Conservation (phyloP, 2,888 invertebrate species). For the Euphydryas editha region DNA sequence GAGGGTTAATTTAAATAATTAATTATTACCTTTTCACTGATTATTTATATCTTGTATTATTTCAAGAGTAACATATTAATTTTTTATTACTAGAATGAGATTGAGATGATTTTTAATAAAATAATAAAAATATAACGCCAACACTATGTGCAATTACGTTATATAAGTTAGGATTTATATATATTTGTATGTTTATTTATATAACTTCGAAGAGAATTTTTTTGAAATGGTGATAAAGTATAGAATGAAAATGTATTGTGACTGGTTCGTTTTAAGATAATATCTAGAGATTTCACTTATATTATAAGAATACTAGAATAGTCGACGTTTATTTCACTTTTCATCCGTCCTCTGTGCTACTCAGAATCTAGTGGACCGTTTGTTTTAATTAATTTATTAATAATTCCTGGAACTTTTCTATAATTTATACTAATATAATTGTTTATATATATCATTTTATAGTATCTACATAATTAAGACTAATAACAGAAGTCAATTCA, state of each 20-base stretch:
- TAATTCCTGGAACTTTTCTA: neutral
- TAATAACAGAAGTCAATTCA: conserved; percentile 7
- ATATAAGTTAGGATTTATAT: conserved; percentile 47
- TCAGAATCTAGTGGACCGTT: conserved; percentile 12
- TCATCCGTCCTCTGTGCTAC: conserved; percentile 28
- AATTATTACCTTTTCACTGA: too few species aligned
- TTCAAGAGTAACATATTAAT: conserved; percentile 1
- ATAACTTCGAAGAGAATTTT: conserved; percentile 47
- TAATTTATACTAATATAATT: neutral
- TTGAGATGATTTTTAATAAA: conserved; percentile 31
- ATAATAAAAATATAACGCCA: conserved; percentile 52
- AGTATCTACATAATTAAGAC: neutral
- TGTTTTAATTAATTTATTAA: neutral
- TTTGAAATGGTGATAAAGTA: conserved; percentile 47
- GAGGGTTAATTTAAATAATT: too few species aligned
- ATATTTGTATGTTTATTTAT: conserved; percentile 25
- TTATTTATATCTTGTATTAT: too few species aligned
- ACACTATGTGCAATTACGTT: conserved; percentile 48
- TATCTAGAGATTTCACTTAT: conserved; percentile 29
- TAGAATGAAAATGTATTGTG: conserved; percentile 46
- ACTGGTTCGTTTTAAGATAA: conserved; percentile 46
- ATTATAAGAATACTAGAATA: conserved; percentile 23
- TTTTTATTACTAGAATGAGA: conserved; percentile 10
- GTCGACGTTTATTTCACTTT: conserved; percentile 9
- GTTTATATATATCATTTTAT: neutral